Conservation (phyloP, 2,113 vertebrate genomes). For the Lamprologus callipterus region DNA sequence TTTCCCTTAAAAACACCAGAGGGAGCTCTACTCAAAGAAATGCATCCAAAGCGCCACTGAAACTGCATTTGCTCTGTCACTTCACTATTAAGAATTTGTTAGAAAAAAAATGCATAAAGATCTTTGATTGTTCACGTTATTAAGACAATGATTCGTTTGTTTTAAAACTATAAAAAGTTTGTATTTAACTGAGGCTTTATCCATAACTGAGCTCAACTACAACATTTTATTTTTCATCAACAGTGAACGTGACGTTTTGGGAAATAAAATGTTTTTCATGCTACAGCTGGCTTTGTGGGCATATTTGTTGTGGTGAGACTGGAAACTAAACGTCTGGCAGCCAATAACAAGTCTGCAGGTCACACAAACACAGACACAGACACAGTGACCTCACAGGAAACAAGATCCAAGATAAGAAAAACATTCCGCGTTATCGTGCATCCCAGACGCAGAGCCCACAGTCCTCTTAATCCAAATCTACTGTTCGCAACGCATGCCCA, state of each 20-base stretch:
- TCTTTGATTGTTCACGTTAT: not conserved
- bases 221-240: not conserved
- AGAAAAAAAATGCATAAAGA: not conserved
- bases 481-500: not conserved
- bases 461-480: conserved; percentile 19
- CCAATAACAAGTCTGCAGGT: not conserved
- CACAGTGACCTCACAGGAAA: conserved; percentile 25
- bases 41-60: too few relatives aligned
- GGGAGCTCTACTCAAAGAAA: conserved; percentile 9
- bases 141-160: fast-evolving
- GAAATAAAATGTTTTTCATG: not conserved
- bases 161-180: not conserved
- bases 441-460: not conserved
- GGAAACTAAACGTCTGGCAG: not conserved
- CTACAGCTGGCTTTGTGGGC: not conserved
- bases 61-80: not conserved
- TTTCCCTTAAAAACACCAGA: conserved; percentile 23
- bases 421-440: not conserved
- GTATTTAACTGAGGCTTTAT: not conserved
- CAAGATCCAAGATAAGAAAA: conserved; percentile 3
- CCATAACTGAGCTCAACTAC: not conserved
- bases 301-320: not conserved
- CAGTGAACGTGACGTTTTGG: not conserved
- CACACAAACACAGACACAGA: not conserved
- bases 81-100: not conserved